Percentiles rank a stretch among this genome's conserved stretches.
Evolutionary conservation across 2,888 invertebrate species (phyloP).

Genomic region (Villa cingulata): DNA sequence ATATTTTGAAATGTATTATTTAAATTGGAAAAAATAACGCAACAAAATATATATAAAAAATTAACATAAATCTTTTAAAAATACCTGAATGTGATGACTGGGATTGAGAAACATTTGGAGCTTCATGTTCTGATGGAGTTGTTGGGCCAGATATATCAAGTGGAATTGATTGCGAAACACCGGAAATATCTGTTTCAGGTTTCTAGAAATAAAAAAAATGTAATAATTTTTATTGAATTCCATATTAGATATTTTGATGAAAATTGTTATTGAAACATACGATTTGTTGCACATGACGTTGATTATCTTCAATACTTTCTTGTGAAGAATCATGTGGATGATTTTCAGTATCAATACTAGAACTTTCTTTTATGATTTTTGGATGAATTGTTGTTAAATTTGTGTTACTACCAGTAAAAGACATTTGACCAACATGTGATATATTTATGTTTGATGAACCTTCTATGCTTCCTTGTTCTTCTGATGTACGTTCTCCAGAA

Average conservation of each 20-base stretch:
- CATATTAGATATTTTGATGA: slow-evolving; percentile 24
- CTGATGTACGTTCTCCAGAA: slow-evolving; percentile 41
- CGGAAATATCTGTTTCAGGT: slow-evolving; percentile 33
- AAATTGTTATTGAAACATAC: slow-evolving; percentile 30
- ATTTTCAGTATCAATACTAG: slow-evolving; percentile 37
- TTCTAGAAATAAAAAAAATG: slow-evolving; percentile 22
- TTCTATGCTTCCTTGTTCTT: slow-evolving; percentile 36
- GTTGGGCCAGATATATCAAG: slow-evolving; percentile 32
- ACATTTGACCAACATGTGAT: slow-evolving; percentile 39
- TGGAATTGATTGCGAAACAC: slow-evolving; percentile 34
- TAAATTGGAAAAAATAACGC: too few relatives aligned
- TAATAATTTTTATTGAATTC: background rate
- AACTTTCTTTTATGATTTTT: slow-evolving; percentile 35
- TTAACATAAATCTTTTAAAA: too few relatives aligned
- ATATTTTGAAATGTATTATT: too few relatives aligned
- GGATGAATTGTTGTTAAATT: slow-evolving; percentile 30
- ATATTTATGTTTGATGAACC: slow-evolving; percentile 32
- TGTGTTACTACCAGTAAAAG: slow-evolving; percentile 35
- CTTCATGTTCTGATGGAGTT: slow-evolving; percentile 33
- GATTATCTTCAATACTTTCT: slow-evolving; percentile 41
- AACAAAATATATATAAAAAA: too few relatives aligned
- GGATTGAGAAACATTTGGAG: slow-evolving; percentile 26
- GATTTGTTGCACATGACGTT: slow-evolving; percentile 39
- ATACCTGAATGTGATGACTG: slow-evolving; percentile 36
- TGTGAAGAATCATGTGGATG: slow-evolving; percentile 40